Conservation (phyloP, 2,113 vertebrate species). For the Lamprotornis superbus region DNA sequence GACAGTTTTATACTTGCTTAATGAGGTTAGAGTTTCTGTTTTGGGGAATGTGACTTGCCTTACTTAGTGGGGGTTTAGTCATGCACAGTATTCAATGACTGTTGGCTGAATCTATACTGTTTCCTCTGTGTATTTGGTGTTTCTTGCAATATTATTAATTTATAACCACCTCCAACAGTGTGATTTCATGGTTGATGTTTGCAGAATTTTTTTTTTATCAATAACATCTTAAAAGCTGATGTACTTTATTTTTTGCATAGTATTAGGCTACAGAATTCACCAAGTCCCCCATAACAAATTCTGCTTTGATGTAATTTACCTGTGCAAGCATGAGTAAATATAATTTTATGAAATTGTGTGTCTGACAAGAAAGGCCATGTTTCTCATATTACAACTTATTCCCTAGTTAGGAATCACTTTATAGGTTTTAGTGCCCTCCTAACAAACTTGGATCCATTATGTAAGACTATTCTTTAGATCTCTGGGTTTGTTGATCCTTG, state of each 20-base stretch:
- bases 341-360: background rate
- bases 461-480: background rate
- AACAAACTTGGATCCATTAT: background rate
- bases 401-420: background rate
- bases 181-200: constrained; percentile 1
- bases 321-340: background rate
- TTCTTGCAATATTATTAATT: constrained; percentile 5
- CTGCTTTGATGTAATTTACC: background rate
- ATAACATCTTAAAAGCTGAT: background rate
- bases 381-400: background rate
- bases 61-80: constrained; percentile 52
- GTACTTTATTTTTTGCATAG: background rate
- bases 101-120: constrained; percentile 8
- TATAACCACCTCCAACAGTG: constrained; percentile 3
- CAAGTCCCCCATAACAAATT: background rate
- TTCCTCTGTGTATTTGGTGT: background rate
- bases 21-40: constrained; percentile 61
- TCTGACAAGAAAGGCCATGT: background rate
- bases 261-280: background rate
- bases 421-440: background rate
- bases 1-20: constrained; percentile 67
- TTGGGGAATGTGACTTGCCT: constrained; percentile 5
- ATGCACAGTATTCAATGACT: background rate
- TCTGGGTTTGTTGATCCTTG: background rate
- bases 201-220: background rate